These are phyloP conservation scores for Apamea monoglypha DNA, from an alignment of 2,888 invertebrate genomes.

Conservation along the genomic window DNA sequence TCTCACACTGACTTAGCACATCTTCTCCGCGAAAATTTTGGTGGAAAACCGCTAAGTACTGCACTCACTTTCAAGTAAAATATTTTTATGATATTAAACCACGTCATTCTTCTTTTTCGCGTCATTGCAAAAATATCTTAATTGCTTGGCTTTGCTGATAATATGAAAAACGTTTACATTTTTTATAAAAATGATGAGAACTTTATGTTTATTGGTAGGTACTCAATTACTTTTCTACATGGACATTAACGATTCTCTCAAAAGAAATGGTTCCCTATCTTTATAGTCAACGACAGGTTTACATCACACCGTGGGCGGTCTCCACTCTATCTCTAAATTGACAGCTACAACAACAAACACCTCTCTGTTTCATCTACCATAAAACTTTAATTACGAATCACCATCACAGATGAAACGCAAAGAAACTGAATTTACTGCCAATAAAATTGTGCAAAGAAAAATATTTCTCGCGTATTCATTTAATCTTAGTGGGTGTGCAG, in stretches of 20 bases:
- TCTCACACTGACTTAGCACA: neutral
- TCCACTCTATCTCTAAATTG: constrained; percentile 53
- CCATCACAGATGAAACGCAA: constrained; percentile 59
- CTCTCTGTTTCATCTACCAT: constrained; percentile 48
- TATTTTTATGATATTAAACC: neutral
- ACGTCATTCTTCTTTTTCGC: too few species aligned
- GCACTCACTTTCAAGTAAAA: neutral
- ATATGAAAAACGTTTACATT: neutral
- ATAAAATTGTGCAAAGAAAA: constrained; percentile 59
- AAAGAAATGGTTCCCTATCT: constrained; percentile 14
- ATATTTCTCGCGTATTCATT: constrained; percentile 51
- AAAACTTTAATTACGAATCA: constrained; percentile 66
- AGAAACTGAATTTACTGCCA: constrained; percentile 58
- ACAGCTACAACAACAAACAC: constrained; percentile 62
- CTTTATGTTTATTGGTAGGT: too few species aligned
- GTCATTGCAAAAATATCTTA: neutral
- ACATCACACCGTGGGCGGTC: constrained; percentile 47
- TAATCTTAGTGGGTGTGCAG: constrained; percentile 26
- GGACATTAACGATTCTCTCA: neutral
- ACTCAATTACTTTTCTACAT: neutral
- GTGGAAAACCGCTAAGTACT: too few species aligned
- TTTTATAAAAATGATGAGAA: neutral
- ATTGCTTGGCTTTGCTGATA: neutral
- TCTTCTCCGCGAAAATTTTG: too few species aligned
- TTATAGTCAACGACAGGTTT: constrained; percentile 30